phyloP scores from a whole-genome alignment of 2,888 invertebrate genomes.

The Tipula lateralis region DNA sequence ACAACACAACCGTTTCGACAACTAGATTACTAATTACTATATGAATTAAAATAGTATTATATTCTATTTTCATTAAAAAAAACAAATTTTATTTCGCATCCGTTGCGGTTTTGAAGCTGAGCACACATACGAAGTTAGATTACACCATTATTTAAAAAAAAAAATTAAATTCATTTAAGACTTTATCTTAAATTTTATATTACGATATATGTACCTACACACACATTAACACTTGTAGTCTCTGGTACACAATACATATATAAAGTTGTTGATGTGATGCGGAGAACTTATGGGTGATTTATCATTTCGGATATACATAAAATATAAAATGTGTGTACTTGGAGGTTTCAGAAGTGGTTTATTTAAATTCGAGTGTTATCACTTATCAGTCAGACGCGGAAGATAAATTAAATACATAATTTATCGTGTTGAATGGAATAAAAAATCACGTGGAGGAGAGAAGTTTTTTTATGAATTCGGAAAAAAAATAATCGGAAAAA shows the following conservation, averaged over 20 bases:
- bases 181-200: background rate
- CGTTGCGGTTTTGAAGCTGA: constrained; percentile 11
- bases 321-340: background rate
- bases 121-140: background rate
- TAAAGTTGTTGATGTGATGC: background rate
- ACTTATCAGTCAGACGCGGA: background rate
- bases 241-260: background rate
- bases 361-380: background rate
- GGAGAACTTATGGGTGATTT: background rate
- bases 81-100: background rate
- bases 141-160: background rate
- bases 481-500: background rate
- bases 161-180: background rate
- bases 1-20: background rate
- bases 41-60: background rate
- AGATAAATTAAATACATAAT: background rate
- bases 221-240: background rate
- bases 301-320: background rate
- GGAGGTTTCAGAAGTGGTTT: background rate
- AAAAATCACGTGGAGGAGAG: background rate
- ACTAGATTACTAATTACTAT: constrained; percentile 4
- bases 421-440: background rate
- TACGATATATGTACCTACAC: background rate
- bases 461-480: background rate
- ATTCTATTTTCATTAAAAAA: background rate